Evolutionary conservation across 2,113 vertebrate genomes (phyloP).

Genomic region (Myrmecophaga tridactyla): DNA sequence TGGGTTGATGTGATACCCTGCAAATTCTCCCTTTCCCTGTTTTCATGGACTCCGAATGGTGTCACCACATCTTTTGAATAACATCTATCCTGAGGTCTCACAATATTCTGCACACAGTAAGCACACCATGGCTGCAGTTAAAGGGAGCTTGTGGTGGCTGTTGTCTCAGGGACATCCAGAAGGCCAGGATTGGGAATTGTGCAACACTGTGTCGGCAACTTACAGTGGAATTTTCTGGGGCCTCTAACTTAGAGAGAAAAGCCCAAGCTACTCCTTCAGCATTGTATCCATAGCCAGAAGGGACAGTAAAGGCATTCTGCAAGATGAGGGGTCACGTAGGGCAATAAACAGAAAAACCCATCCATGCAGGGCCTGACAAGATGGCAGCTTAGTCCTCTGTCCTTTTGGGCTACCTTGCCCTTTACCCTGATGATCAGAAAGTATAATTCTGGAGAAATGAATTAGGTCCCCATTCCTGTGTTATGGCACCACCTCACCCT

Average conservation of each 20-base stretch:
- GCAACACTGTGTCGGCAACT: background rate
- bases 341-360: background rate
- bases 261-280: background rate
- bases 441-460: background rate
- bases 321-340: background rate
- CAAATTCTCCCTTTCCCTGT: background rate
- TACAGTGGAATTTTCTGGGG: background rate
- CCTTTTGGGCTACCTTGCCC: background rate
- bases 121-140: background rate
- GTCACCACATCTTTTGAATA: background rate
- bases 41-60: background rate
- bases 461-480: background rate
- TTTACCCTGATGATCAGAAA: background rate
- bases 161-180: background rate
- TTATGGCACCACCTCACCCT: background rate
- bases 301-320: background rate
- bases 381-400: accelerated
- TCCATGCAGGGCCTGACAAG: background rate
- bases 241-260: background rate
- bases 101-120: background rate
- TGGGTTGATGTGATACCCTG: background rate
- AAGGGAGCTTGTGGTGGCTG: background rate
- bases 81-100: background rate
- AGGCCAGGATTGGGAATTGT: background rate
- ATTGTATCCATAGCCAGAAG: no score